phyloP scores from a whole-genome alignment of 2,888 invertebrate species.

The Xylocampa areola region DNA sequence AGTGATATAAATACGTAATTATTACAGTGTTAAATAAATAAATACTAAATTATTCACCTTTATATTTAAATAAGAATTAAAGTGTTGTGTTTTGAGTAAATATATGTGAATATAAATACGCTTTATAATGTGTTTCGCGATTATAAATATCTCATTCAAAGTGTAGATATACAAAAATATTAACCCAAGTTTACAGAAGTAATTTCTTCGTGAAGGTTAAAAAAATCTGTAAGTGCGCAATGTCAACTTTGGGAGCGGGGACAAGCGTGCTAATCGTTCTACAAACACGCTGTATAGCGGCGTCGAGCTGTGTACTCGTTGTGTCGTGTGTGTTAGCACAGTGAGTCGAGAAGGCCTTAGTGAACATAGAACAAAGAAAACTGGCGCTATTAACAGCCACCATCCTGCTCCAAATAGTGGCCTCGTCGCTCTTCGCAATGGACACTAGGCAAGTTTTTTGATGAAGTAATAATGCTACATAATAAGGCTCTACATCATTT shows the following conservation, averaged over 20 bases:
- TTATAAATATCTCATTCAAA: slow-evolving; percentile 62
- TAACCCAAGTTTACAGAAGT: slow-evolving; percentile 73
- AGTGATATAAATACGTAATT: slow-evolving; percentile 18
- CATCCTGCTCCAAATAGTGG: slow-evolving; percentile 60
- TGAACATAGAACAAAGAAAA: slow-evolving; percentile 75
- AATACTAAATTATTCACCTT: slow-evolving; percentile 11
- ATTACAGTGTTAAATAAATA: slow-evolving; percentile 19
- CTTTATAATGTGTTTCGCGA: slow-evolving; percentile 58
- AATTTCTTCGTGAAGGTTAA: slow-evolving; percentile 82
- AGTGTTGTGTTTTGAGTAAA: slow-evolving; percentile 51
- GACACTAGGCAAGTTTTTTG: slow-evolving; percentile 74
- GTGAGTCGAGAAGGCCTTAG: slow-evolving; percentile 73
- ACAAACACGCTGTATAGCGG: slow-evolving; percentile 82
- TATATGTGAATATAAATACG: slow-evolving; percentile 51
- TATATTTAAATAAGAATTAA: slow-evolving; percentile 9
- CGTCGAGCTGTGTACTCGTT: slow-evolving; percentile 73
- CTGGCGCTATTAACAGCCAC: slow-evolving; percentile 65
- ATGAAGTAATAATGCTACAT: slow-evolving; percentile 17
- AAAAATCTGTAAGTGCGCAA: slow-evolving; percentile 85
- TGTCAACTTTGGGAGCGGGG: slow-evolving; percentile 84
- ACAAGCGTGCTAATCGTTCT: slow-evolving; percentile 84
- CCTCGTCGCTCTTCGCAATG: slow-evolving; percentile 72
- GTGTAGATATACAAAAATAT: slow-evolving; percentile 71
- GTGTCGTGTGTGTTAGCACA: slow-evolving; percentile 81
- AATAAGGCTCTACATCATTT: slow-evolving; percentile 28